phyloP scores from a whole-genome alignment of 1,140 invertebrate genomes.

The Drosophila tristis region DNA sequence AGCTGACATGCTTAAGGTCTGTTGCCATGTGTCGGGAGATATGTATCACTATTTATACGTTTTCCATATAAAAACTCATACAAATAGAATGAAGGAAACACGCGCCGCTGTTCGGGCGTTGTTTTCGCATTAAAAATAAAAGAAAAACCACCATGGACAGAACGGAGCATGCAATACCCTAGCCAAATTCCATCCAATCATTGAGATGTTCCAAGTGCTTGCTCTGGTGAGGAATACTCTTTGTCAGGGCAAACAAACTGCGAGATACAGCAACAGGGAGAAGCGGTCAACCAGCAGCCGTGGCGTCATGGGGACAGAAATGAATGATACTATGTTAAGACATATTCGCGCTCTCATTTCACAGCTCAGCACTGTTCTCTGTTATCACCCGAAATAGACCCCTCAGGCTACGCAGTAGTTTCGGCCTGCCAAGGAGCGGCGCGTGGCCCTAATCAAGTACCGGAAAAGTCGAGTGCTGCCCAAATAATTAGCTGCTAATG shows the following conservation, averaged over 20 bases:
- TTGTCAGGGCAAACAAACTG: constrained; percentile 39
- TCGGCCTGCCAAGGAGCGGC: constrained; percentile 34
- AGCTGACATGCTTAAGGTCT: constrained; percentile 35
- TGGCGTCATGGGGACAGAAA: constrained; percentile 45
- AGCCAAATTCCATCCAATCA: neutral
- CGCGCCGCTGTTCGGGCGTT: constrained; percentile 54
- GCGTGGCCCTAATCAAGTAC: constrained; percentile 64
- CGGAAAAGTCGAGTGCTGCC: constrained; percentile 43
- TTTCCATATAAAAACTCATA: constrained; percentile 45
- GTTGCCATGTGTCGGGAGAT: constrained; percentile 62
- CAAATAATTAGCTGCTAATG: constrained; percentile 60
- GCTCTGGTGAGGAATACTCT: too few species aligned
- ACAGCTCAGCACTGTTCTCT: neutral
- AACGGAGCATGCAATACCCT: constrained; percentile 19
- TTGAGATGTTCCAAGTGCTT: too few species aligned
- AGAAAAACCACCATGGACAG: constrained; percentile 24
- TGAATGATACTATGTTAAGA: neutral
- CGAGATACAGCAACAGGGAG: constrained; percentile 12
- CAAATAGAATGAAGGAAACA: constrained; percentile 39
- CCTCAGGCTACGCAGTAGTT: constrained; percentile 30
- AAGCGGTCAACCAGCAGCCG: constrained; percentile 20
- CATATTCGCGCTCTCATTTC: constrained; percentile 13
- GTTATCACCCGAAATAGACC: constrained; percentile 41
- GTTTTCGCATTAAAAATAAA: constrained; percentile 66
- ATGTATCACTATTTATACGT: constrained; percentile 28